Percentiles rank a stretch among this genome's conserved stretches.
Conservation (phyloP, 2,888 invertebrate genomes). For the Petrolisthes manimaculis region DNA sequence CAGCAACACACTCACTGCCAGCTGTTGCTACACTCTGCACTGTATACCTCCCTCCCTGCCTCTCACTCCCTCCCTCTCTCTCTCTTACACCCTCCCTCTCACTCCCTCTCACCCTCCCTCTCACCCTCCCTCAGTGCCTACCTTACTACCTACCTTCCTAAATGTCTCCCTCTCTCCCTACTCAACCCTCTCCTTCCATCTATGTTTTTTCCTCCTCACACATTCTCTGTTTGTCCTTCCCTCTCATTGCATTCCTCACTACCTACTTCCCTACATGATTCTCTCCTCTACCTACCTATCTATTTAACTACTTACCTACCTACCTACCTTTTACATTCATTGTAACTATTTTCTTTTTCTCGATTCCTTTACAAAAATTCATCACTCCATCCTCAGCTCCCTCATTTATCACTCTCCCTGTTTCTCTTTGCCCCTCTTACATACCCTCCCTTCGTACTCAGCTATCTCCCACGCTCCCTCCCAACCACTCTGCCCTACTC, state of each 20-base stretch:
- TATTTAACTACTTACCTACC: background rate
- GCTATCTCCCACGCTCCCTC: too few species aligned
- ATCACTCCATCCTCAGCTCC: background rate
- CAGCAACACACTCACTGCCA: slow-evolving; percentile 2
- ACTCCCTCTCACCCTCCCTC: background rate
- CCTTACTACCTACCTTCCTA: background rate
- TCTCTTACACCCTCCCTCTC: background rate
- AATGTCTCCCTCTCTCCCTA: background rate
- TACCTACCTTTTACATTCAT: background rate
- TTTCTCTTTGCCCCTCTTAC: background rate
- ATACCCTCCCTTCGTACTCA: background rate
- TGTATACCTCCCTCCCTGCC: background rate
- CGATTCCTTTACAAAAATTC: background rate
- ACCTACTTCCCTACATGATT: background rate
- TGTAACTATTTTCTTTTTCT: background rate
- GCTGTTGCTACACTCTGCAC: slow-evolving; percentile 4
- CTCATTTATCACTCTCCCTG: background rate
- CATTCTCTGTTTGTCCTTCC: background rate
- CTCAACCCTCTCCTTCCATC: background rate
- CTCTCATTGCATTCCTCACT: background rate
- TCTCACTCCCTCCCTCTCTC: background rate
- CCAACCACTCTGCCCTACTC: background rate
- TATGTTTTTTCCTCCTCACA: background rate
- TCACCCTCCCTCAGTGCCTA: background rate
- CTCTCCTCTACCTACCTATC: background rate